Evolutionary conservation across 2,888 invertebrate species (phyloP).

Genomic region (Drosophila barbarae): DNA sequence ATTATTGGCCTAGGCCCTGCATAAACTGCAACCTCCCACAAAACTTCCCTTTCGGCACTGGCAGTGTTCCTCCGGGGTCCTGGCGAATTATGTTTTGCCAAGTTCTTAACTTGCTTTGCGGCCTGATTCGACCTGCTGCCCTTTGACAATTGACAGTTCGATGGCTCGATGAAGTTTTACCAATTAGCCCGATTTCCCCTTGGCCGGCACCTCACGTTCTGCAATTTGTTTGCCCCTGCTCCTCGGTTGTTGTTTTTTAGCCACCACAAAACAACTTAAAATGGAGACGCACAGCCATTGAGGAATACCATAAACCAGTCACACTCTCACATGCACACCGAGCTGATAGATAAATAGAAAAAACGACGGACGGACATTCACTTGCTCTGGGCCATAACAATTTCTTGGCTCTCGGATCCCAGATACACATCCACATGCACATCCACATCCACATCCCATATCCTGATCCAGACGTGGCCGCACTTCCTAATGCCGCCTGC

Average conservation of each 20-base stretch:
- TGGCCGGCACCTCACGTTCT: constrained; percentile 35
- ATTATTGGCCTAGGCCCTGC: constrained; percentile 60
- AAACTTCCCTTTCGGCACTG: constrained; percentile 27
- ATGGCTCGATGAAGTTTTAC: constrained; percentile 47
- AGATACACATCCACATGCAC: constrained; percentile 3
- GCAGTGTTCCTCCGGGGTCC: constrained; percentile 22
- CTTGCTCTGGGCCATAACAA: constrained; percentile 44
- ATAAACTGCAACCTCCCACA: constrained; percentile 50
- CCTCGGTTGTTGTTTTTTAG: constrained; percentile 9
- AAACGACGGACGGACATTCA: constrained; percentile 18
- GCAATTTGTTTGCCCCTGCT: constrained; percentile 50
- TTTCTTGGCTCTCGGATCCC: constrained; percentile 20
- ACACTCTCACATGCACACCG: constrained; percentile 9
- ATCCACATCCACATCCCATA: constrained; percentile 22
- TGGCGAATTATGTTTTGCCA: constrained; percentile 61
- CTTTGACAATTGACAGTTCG: constrained; percentile 67
- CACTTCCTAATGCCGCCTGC: constrained; percentile 55
- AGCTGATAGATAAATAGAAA: constrained; percentile 33
- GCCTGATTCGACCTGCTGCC: constrained; percentile 38
- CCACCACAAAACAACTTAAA: background rate
- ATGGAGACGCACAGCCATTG: constrained; percentile 6
- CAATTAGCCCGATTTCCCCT: constrained; percentile 51
- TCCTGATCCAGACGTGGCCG: constrained; percentile 48
- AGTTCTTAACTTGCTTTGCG: constrained; percentile 55
- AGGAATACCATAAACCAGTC: constrained; percentile 18